Evolutionary conservation across 2,797 vertebrate species (phyloP).

Genomic region (Parauchenoglanis ngamensis): DNA sequence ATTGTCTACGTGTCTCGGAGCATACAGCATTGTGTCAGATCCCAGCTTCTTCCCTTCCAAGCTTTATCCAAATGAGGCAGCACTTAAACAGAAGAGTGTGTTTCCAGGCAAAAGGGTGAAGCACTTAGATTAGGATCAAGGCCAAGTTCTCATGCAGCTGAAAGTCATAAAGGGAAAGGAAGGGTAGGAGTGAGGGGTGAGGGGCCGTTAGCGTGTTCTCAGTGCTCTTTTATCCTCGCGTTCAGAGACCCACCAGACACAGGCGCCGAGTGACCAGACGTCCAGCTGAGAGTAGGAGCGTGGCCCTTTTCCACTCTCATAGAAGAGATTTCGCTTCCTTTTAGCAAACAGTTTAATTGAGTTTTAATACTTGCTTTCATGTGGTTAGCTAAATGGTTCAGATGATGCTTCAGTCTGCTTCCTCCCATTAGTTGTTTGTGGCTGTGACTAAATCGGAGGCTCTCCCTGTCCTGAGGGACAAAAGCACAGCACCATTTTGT

Average conservation of each 20-base stretch:
- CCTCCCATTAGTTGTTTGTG: background rate
- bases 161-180: conserved; percentile 13
- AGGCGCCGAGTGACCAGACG: conserved; percentile 31
- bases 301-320: conserved; percentile 8
- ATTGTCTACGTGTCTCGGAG: background rate
- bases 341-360: conserved; percentile 23
- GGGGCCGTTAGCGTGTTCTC: conserved; percentile 22
- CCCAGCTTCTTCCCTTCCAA: background rate
- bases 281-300: conserved; percentile 46
- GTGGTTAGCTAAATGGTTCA: conserved; percentile 12
- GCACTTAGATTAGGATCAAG: conserved; percentile 5
- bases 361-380: conserved; percentile 17
- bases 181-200: conserved; percentile 12
- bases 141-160: conserved; percentile 40
- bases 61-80: conserved; percentile 18
- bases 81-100: background rate
- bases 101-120: background rate
- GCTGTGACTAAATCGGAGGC: background rate
- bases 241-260: conserved; percentile 63
- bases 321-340: conserved; percentile 13
- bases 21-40: background rate
- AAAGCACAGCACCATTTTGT: background rate
- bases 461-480: background rate
- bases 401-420: background rate
- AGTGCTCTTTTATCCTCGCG: conserved; percentile 41